Evolutionary conservation across 2,797 vertebrate genomes (phyloP).

Genomic region (Falco naumanni): DNA sequence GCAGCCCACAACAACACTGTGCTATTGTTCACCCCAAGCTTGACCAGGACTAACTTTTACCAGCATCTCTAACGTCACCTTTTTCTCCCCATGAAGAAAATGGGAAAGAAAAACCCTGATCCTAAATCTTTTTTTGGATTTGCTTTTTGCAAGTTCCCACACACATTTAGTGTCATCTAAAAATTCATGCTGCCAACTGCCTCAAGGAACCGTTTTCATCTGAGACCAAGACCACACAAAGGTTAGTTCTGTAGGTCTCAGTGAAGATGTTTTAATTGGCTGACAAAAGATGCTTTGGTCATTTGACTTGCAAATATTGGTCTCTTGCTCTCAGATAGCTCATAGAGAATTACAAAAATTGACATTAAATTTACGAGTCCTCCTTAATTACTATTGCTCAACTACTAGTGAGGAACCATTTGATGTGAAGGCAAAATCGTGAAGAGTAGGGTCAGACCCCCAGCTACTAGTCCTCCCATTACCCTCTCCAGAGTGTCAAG

Average conservation of each 20-base stretch:
- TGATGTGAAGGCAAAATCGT: constrained; percentile 39
- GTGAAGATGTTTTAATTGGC: constrained; percentile 87
- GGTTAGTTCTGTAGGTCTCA: constrained; percentile 83
- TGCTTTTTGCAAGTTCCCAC: constrained; percentile 94
- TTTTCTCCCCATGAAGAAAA: constrained; percentile 89
- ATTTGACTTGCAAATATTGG: constrained; percentile 80
- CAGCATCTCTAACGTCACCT: constrained; percentile 88
- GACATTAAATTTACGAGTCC: constrained; percentile 58
- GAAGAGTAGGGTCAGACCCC: constrained; percentile 19
- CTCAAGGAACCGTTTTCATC: constrained; percentile 77
- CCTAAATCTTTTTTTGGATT: constrained; percentile 87
- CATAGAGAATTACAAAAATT: constrained; percentile 64
- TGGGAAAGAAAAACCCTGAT: constrained; percentile 87
- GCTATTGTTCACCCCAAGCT: constrained; percentile 93
- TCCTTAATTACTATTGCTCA: constrained; percentile 47
- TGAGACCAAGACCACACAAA: constrained; percentile 93
- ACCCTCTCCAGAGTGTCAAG: constrained; percentile 29
- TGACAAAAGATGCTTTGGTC: constrained; percentile 76
- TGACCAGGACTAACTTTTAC: constrained; percentile 95
- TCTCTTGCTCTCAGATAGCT: constrained; percentile 71
- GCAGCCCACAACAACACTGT: constrained; percentile 95
- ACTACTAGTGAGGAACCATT: neutral
- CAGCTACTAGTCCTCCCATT: neutral
- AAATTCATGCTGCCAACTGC: constrained; percentile 80
- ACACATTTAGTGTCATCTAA: constrained; percentile 86